phyloP scores from a whole-genome alignment of 2,888 invertebrate species.

The Troides helena region DNA sequence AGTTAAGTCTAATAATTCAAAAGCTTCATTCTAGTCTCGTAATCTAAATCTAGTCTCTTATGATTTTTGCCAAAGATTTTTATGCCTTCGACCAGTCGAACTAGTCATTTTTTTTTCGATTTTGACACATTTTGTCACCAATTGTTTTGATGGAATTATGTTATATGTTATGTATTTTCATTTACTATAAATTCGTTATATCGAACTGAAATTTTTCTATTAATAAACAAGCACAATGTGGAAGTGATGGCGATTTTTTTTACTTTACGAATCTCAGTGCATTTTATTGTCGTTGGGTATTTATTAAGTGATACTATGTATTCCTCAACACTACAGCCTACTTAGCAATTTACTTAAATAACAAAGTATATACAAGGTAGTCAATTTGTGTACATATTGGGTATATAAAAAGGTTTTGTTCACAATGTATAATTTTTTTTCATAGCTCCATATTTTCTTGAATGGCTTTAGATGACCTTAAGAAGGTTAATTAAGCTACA shows the following conservation, averaged over 20 bases:
- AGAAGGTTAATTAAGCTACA: no score
- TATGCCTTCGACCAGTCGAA: constrained; percentile 53
- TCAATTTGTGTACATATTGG: no score
- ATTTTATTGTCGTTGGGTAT: constrained; percentile 41
- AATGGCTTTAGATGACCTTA: no score
- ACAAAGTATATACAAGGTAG: no score
- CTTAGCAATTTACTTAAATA: background rate
- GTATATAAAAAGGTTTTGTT: no score
- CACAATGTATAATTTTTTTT: no score
- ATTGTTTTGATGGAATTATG: no score
- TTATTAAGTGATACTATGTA: constrained; percentile 31
- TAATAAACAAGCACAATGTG: constrained; percentile 28
- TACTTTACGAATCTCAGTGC: constrained; percentile 65
- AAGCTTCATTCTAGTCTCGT: constrained; percentile 21
- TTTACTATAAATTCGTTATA: no score
- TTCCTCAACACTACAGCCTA: constrained; percentile 16
- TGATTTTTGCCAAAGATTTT: constrained; percentile 39
- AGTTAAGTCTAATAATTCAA: background rate
- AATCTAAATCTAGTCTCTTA: constrained; percentile 32
- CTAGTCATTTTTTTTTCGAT: constrained; percentile 53
- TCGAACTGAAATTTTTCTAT: background rate
- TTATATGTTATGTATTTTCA: no score
- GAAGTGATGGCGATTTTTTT: constrained; percentile 36
- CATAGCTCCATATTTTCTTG: no score
- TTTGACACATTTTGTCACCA: no score